Evolutionary conservation across 2,888 invertebrate species (phyloP), one percentile per base, ranked within the genome.

Genomic region (Agrilus mali): DNA sequence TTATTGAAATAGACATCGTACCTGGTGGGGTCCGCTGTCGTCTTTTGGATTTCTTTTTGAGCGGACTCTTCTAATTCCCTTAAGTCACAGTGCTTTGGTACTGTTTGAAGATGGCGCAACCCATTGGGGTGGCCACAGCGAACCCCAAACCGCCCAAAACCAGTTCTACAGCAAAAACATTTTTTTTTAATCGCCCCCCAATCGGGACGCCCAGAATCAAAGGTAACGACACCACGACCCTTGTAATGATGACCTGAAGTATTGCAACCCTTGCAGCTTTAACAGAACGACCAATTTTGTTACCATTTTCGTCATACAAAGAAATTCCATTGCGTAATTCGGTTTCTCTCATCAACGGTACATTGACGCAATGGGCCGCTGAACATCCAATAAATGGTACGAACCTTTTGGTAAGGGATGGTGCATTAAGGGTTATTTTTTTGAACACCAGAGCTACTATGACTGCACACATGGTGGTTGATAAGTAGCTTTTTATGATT

Each of bases 321-420:
- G 86, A 81, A 16, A 94, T 86, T 12, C 96, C 95, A 27, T 61
- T 55, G 48, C 56, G 55, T 4, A 67, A 47, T 56, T 67, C 67
- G 40, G 64, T 65, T 22, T 20, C 81, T 61, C 98, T 78, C 97
- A 98, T 98, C 73, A 94, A 79, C 7, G 98, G 98, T 60, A 98
- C 94, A 70, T 98, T 98, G 61, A 98, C 88, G 63, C 90, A 93
- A 70, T 98, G 98, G 37, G 98, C 96, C 34, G 93, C 88, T 40
- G 93, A 88, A 0, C 98, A 96, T 1, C 97, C 97, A 31, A 81
- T 86, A 61, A 97, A 86, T 0, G 98, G 98, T 15, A 98, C 97
- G 59, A 95, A 73, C 20, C 97, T 77, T 4, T 86, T 89, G 51
- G 83, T 76, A 44, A 90, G 60, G 2, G 88, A 82, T 39, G 85